These are phyloP conservation scores for Callyntrura sp. DNA, from an alignment of 2,888 invertebrate species.

Conservation along the genomic window DNA sequence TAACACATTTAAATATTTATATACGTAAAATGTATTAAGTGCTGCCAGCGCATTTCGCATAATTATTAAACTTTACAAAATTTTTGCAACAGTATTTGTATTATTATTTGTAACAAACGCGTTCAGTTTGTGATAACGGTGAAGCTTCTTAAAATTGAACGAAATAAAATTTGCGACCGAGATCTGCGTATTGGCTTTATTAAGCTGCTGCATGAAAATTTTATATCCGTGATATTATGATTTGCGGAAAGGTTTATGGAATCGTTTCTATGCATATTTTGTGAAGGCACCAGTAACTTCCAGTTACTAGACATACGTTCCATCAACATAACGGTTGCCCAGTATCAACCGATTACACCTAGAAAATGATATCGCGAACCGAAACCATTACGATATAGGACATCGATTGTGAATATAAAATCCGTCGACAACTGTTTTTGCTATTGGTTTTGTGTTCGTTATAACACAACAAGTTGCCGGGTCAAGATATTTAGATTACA, in stretches of 20 bases:
- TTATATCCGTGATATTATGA: not conserved
- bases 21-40: not conserved
- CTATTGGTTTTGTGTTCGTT: not conserved
- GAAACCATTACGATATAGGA: not conserved
- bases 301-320: not conserved
- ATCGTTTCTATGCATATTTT: not conserved
- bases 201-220: not conserved
- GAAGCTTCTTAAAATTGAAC: not conserved
- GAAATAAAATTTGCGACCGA: not conserved
- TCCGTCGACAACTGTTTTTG: not conserved
- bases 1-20: not conserved
- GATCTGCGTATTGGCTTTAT: not conserved
- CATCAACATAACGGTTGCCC: not conserved
- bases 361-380: not conserved
- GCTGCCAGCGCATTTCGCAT: not conserved
- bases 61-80: not conserved
- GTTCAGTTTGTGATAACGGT: not conserved
- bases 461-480: not conserved
- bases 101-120: not conserved
- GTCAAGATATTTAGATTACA: too few relatives aligned
- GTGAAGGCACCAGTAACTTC: conserved; percentile 5
- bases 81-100: not conserved
- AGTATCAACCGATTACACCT: not conserved
- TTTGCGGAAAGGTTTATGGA: not conserved
- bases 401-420: not conserved